Evolutionary conservation across 1,140 invertebrate genomes (phyloP).

Genomic region (Asbolus verrucosus): DNA sequence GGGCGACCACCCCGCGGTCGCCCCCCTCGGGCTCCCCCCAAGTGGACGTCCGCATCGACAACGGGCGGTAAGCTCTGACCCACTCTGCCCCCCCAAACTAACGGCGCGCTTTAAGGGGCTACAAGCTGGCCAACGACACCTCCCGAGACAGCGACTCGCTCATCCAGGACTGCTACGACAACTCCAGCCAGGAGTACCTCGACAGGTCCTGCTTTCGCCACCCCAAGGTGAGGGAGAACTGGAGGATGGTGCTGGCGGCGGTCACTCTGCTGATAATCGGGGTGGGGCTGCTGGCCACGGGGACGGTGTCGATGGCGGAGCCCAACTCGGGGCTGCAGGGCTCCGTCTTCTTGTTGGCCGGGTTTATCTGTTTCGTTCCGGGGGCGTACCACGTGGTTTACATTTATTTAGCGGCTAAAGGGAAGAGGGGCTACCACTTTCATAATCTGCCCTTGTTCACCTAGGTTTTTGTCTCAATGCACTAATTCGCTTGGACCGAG

Average conservation of each 20-base stretch:
- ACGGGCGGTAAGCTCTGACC: conserved; percentile 56
- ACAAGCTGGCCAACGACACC: conserved; percentile 76
- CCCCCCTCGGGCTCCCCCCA: conserved; percentile 11
- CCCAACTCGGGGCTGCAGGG: conserved; percentile 79
- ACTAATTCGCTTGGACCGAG: neutral
- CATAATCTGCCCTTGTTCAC: conserved; percentile 86
- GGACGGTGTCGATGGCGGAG: conserved; percentile 77
- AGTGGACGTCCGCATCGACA: conserved; percentile 56
- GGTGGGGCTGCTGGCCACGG: conserved; percentile 79
- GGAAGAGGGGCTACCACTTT: conserved; percentile 83
- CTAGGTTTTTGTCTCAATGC: conserved; percentile 60
- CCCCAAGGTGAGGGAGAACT: conserved; percentile 86
- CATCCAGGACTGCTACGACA: conserved; percentile 78
- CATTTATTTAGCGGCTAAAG: conserved; percentile 85
- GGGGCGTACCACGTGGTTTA: conserved; percentile 87
- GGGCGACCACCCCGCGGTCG: conserved; percentile 70
- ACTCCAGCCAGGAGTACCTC: conserved; percentile 70
- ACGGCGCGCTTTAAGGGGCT: conserved; percentile 69
- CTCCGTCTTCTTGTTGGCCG: conserved; percentile 84
- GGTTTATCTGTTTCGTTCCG: conserved; percentile 84
- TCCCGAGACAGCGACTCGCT: conserved; percentile 84
- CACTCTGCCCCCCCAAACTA: neutral
- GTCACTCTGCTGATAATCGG: conserved; percentile 81
- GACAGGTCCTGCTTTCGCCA: conserved; percentile 81
- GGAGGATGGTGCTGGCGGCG: conserved; percentile 85